phyloP scores from a whole-genome alignment of 35 echinoderm and acorn worm genomes.

The Apostichopus parvimensis region DNA sequence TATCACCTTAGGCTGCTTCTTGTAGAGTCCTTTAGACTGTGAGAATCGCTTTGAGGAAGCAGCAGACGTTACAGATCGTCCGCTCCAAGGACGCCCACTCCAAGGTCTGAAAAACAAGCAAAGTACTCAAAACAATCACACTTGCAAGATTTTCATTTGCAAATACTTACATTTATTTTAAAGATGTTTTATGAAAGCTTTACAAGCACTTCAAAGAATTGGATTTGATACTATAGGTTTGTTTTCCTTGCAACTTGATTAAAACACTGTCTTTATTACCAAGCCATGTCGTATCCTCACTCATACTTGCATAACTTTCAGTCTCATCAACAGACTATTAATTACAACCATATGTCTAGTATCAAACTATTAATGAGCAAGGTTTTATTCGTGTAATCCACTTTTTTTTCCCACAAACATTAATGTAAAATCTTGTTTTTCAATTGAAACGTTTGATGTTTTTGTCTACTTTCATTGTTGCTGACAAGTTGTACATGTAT shows the following conservation, averaged over 20 bases:
- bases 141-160: background rate
- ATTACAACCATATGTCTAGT: no score
- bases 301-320: no score
- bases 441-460: no score
- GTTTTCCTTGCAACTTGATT: background rate
- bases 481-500: no score
- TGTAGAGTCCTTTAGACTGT: slow-evolving; percentile 66
- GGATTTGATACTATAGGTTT: background rate
- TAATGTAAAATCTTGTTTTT: no score
- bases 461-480: no score
- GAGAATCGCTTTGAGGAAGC: slow-evolving; percentile 31
- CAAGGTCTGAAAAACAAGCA: slow-evolving; percentile 19
- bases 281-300: no score
- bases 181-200: background rate
- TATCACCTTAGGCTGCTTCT: slow-evolving; percentile 81
- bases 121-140: background rate
- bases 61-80: slow-evolving; percentile 69
- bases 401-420: no score
- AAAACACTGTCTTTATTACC: no score
- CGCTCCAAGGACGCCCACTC: slow-evolving; percentile 79
- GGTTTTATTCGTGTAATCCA: no score
- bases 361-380: no score
- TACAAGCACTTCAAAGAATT: background rate
- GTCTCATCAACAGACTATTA: no score
- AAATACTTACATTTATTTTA: background rate